Evolutionary conservation across 1,140 invertebrate genomes (phyloP).

Genomic region (Orius insidiosus): DNA sequence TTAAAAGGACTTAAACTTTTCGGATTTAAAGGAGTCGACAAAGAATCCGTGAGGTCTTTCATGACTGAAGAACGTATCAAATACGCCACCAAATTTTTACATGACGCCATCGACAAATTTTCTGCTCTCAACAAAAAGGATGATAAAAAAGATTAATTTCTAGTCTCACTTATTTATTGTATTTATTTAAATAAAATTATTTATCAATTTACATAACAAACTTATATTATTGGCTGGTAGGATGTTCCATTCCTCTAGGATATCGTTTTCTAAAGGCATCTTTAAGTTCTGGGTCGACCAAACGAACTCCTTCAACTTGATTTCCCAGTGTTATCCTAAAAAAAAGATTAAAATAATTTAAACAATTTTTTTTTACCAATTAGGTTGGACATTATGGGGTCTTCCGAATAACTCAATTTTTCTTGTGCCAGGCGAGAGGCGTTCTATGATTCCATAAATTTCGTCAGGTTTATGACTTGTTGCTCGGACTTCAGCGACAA

Average conservation of each 20-base stretch:
- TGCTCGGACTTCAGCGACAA: constrained; percentile 92
- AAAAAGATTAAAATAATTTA: no score
- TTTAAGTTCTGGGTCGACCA: constrained; percentile 84
- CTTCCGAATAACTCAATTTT: constrained; percentile 95
- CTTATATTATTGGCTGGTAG: constrained; percentile 12
- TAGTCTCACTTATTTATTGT: no score
- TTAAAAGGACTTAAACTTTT: constrained; percentile 14
- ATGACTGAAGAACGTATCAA: constrained; percentile 33
- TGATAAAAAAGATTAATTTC: no score
- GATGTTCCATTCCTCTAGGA: constrained; percentile 69
- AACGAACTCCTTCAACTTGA: constrained; percentile 83
- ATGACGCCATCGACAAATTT: constrained; percentile 45
- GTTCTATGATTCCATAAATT: constrained; percentile 84
- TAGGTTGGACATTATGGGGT: constrained; percentile 94
- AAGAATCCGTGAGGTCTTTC: constrained; percentile 26
- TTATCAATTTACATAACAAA: no score
- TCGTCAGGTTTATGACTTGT: constrained; percentile 97
- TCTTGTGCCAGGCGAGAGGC: constrained; percentile 76
- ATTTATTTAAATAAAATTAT: no score
- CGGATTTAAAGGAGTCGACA: constrained; percentile 11
- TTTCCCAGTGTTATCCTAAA: constrained; percentile 81
- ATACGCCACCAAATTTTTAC: constrained; percentile 38
- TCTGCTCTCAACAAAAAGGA: constrained; percentile 29
- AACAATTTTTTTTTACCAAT: no score
- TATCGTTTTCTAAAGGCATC: constrained; percentile 78